Percentiles rank a stretch among this genome's conserved stretches.
phyloP scores from a whole-genome alignment of 2,888 invertebrate species.

The Eumerus sabulonum region DNA sequence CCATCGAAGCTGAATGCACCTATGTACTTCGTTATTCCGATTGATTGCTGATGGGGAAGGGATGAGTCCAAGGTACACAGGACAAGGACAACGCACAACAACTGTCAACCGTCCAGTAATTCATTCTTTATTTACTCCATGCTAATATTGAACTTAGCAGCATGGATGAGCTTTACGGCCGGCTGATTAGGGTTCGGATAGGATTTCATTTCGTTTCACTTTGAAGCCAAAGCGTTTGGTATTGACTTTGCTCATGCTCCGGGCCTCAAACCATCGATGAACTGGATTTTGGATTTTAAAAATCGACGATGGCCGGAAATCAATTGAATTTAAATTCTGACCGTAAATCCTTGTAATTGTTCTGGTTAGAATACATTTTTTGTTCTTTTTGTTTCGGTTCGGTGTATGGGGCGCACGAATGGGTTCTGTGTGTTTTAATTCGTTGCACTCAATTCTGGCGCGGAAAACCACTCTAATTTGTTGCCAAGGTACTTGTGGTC shows the following conservation, averaged over 20 bases:
- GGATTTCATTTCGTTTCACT: conserved; percentile 27
- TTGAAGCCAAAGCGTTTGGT: background rate
- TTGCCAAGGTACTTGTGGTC: too few species aligned
- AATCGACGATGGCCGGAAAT: too few species aligned
- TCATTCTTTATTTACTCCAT: conserved; percentile 53
- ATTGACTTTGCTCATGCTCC: too few species aligned
- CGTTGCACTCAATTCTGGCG: too few species aligned
- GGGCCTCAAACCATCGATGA: conserved; percentile 36
- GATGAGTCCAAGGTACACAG: background rate
- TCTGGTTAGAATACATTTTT: too few species aligned
- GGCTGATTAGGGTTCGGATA: conserved; percentile 42
- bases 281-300: conserved; percentile 6
- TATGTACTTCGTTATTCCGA: conserved; percentile 35
- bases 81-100: background rate
- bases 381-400: too few species aligned
- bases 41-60: conserved; percentile 36
- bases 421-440: too few species aligned
- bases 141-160: conserved; percentile 40
- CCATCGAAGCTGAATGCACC: conserved; percentile 9
- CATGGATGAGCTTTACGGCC: conserved; percentile 35
- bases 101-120: conserved; percentile 42
- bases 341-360: background rate
- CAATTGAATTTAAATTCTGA: too few species aligned
- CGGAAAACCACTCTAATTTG: too few species aligned
- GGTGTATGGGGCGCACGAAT: too few species aligned